phyloP scores from a whole-genome alignment of 2,113 vertebrate species.

The Osmerus eperlanus region DNA sequence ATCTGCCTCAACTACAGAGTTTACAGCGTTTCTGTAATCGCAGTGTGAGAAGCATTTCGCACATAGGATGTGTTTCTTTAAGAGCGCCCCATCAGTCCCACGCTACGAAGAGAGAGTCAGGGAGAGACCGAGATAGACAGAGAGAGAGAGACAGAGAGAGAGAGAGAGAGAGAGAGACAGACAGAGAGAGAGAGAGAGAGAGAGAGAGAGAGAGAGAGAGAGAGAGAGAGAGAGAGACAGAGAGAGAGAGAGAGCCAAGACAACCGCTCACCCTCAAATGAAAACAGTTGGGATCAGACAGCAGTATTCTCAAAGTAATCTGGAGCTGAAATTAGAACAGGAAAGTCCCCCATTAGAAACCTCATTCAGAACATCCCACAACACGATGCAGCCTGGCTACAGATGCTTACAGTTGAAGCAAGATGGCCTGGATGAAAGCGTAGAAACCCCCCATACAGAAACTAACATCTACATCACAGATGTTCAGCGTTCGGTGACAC shows the following conservation, averaged over 20 bases:
- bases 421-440: neutral
- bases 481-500: neutral
- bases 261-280: slow-evolving; percentile 7
- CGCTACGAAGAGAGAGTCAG: neutral
- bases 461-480: slow-evolving; percentile 9
- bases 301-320: slow-evolving; percentile 13
- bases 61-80: slow-evolving; percentile 22
- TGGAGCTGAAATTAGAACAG: slow-evolving; percentile 10
- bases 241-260: neutral
- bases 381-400: neutral
- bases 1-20: neutral
- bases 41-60: slow-evolving; percentile 18
- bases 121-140: neutral
- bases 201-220: neutral
- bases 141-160: neutral
- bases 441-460: neutral
- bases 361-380: neutral
- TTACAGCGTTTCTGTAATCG: neutral
- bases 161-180: neutral
- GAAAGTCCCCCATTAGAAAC: neutral
- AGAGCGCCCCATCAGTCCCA: slow-evolving; percentile 5
- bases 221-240: slow-evolving; percentile 3
- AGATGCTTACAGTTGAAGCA: neutral
- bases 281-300: slow-evolving; percentile 16
- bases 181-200: neutral